Percentiles rank a stretch among this genome's conserved stretches.
These are phyloP conservation scores for Cnemophilus loriae DNA, from an alignment of 2,113 vertebrate genomes.

Conservation along the genomic window DNA sequence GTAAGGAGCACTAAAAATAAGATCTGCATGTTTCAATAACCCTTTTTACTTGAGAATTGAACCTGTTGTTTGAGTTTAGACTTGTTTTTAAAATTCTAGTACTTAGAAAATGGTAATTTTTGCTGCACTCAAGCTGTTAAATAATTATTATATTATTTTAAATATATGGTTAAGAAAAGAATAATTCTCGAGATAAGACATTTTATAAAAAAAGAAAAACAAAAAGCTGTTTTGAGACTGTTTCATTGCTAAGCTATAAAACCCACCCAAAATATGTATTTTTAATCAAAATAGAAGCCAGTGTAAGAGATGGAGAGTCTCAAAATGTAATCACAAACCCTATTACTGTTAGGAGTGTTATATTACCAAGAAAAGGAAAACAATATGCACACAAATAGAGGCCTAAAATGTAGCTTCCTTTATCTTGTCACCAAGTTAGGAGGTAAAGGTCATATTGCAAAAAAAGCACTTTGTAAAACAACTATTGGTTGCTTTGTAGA, in stretches of 20 bases:
- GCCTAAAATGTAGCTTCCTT: not conserved
- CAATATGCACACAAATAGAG: not conserved
- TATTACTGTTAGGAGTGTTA: not conserved
- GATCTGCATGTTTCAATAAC: not conserved
- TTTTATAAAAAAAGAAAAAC: not conserved
- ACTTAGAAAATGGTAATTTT: not conserved
- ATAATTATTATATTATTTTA: not conserved
- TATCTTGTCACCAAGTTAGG: not conserved
- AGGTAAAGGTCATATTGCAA: not conserved
- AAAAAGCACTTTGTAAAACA: not conserved
- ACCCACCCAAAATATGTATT: not conserved
- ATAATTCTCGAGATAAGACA: not conserved
- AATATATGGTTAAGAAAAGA: not conserved
- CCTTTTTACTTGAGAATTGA: not conserved
- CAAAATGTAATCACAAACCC: conserved; percentile 2
- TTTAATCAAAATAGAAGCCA: not conserved
- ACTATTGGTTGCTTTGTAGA: not conserved
- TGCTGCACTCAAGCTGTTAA: not conserved
- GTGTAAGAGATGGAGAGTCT: not conserved
- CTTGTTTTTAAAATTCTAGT: not conserved
- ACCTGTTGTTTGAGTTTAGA: not conserved
- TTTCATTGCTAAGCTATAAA: not conserved
- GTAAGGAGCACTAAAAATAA: not conserved
- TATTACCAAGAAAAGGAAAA: not conserved
- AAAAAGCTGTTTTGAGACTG: not conserved